phyloP scores from a whole-genome alignment of 2,888 invertebrate species.

The Heteropelma amictum region DNA sequence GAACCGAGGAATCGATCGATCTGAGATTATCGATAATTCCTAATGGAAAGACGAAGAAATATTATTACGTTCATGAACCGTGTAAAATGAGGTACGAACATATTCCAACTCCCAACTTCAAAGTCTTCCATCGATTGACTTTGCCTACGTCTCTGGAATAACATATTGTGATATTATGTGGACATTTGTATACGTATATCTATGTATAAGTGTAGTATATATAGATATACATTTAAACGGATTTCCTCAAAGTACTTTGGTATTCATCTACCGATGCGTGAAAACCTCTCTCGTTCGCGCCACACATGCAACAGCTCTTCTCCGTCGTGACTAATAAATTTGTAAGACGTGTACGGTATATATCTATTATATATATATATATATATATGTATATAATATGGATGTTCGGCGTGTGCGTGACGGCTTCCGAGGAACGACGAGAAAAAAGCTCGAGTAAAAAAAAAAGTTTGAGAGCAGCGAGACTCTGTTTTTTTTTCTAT shows the following conservation, averaged over 20 bases:
- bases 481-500: no score
- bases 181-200: not conserved
- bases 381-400: not conserved
- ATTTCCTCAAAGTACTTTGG: conserved; percentile 54
- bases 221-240: conserved; percentile 7
- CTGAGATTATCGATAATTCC: no score
- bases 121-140: conserved; percentile 48
- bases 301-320: conserved; percentile 29
- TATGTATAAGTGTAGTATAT: not conserved
- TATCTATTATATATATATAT: not conserved
- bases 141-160: conserved; percentile 43
- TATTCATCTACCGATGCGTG: conserved; percentile 48
- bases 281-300: conserved; percentile 33
- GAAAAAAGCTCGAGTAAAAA: conserved; percentile 5
- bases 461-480: not conserved
- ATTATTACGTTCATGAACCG: no score
- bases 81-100: no score
- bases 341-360: conserved; percentile 26
- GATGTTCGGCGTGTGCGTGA: conserved; percentile 32
- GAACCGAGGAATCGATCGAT: no score
- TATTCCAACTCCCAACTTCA: conserved; percentile 7
- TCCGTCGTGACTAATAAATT: conserved; percentile 42
- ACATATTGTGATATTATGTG: conserved; percentile 1
- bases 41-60: no score
- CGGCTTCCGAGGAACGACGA: conserved; percentile 45